Conservation (phyloP, 2,797 vertebrate genomes). For the Echeneis naucrates region DNA sequence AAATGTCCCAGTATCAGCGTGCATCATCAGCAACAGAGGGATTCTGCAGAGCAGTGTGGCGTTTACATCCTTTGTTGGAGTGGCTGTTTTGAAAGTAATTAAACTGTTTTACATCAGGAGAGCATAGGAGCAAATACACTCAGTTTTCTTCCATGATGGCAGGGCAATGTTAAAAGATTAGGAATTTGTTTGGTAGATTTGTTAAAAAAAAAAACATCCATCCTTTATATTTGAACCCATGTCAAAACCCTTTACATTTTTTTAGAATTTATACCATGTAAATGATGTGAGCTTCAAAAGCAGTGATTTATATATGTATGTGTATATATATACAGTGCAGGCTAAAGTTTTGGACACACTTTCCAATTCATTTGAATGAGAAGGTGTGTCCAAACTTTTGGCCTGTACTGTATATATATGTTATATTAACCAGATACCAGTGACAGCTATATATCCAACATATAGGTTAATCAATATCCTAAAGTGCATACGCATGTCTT, state of each 20-base stretch:
- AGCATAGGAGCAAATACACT: neutral
- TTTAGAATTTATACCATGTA: neutral
- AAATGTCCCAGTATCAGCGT: neutral
- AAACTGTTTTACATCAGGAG: neutral
- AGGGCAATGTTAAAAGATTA: neutral
- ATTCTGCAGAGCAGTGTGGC: neutral
- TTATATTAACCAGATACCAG: neutral
- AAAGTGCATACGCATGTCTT: neutral
- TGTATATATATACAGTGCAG: no score
- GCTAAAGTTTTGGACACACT: no score
- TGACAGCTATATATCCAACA: neutral
- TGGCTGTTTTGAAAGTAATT: neutral
- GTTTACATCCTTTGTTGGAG: neutral
- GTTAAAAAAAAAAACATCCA: no score
- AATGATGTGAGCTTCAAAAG: neutral
- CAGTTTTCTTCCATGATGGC: neutral
- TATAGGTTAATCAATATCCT: neutral
- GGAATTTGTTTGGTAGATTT: no score
- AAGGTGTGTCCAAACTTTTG: neutral
- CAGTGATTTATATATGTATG: no score
- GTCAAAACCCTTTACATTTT: neutral
- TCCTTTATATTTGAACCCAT: neutral
- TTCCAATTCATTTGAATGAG: no score
- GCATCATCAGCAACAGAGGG: no score
- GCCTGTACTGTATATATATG: no score